These are phyloP conservation scores for Harmothoe impar DNA, from an alignment of 2,888 invertebrate species.

Conservation along the genomic window DNA sequence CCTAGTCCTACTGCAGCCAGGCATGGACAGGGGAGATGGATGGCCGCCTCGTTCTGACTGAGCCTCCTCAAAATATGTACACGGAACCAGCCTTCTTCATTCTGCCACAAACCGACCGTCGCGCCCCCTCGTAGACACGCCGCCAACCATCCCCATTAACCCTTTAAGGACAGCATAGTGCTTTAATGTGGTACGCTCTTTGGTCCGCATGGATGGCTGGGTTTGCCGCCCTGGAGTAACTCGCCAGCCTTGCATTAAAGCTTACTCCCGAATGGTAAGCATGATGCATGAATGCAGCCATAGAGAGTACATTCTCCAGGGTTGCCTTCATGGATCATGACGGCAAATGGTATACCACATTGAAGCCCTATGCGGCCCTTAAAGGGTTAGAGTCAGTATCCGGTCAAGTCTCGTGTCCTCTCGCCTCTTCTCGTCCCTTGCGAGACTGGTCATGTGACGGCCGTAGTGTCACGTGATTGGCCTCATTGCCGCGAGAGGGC, in stretches of 20 bases:
- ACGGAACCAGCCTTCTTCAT: background rate
- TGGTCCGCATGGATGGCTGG: no score
- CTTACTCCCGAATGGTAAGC: no score
- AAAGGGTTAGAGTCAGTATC: background rate
- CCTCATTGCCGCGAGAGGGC: background rate
- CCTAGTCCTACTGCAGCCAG: no score
- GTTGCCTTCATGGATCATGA: no score
- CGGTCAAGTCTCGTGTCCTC: background rate
- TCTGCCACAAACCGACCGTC: background rate
- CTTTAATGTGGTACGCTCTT: no score
- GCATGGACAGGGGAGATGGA: background rate
- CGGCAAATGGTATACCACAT: no score
- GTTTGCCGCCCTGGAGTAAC: no score
- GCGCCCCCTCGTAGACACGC: background rate
- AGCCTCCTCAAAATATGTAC: background rate
- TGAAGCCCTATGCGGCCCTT: background rate
- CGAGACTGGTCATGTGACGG: slow-evolving; percentile 13
- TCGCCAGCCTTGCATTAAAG: no score
- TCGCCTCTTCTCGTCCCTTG: background rate
- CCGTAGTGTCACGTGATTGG: slow-evolving; percentile 39
- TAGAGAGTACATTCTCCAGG: no score
- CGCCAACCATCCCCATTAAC: background rate
- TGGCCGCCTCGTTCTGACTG: background rate
- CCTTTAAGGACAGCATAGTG: no score
- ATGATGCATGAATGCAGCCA: no score